phyloP scores from a whole-genome alignment of 2,888 invertebrate genomes.

The Brachynemurus nebulosus region DNA sequence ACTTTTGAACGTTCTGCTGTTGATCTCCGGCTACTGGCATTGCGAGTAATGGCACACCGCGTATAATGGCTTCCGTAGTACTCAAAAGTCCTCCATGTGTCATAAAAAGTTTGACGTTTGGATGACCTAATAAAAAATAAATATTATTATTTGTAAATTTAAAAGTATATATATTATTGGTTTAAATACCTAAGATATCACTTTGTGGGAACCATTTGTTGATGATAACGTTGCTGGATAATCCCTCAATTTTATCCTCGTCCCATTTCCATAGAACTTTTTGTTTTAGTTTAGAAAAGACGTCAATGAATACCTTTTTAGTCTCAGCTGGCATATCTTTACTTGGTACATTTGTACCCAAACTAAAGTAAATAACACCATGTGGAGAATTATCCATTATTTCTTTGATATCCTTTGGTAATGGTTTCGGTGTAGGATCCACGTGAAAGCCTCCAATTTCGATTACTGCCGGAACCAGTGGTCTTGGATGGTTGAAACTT shows the following conservation, averaged over 20 bases:
- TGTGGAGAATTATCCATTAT: conserved; percentile 24
- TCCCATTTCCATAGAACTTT: conserved; percentile 29
- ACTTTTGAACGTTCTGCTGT: conserved; percentile 32
- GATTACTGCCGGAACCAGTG: conserved; percentile 36
- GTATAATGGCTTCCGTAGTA: conserved; percentile 37
- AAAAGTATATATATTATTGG: neutral
- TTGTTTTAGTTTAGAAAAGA: conserved; percentile 25
- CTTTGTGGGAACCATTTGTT: conserved; percentile 20
- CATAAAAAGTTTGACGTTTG: conserved; percentile 39
- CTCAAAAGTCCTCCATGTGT: conserved; percentile 44
- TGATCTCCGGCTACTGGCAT: conserved; percentile 41
- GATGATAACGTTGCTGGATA: conserved; percentile 17
- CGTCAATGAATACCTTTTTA: conserved; percentile 21
- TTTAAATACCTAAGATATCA: conserved; percentile 15
- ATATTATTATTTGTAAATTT: neutral
- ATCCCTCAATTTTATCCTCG: conserved; percentile 16
- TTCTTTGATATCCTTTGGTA: conserved; percentile 20
- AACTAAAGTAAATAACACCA: conserved; percentile 27
- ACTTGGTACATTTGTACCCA: conserved; percentile 26
- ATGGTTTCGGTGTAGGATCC: conserved; percentile 11
- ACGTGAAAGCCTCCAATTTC: conserved; percentile 25
- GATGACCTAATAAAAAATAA: conserved; percentile 30
- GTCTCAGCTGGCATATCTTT: conserved; percentile 21
- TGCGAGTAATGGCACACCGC: conserved; percentile 36
- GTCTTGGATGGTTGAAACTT: conserved; percentile 32